phyloP scores from a whole-genome alignment of 2,113 vertebrate species.

The Ictidomys tridecemlineatus region DNA sequence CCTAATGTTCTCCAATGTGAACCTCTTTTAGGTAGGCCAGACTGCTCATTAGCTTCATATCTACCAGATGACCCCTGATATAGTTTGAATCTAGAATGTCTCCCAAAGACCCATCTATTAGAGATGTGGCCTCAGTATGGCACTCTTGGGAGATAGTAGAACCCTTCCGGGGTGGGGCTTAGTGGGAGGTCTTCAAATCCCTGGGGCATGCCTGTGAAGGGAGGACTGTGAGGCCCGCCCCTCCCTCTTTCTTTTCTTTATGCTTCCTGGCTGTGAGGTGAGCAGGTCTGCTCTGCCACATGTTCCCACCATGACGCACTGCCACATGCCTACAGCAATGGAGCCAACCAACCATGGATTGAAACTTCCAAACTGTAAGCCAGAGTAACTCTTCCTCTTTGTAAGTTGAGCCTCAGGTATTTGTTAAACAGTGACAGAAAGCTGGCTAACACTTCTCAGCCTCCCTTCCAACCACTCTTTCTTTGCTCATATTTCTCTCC shows the following conservation, averaged over 20 bases:
- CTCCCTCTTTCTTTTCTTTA: accelerated
- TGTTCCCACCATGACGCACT: background rate
- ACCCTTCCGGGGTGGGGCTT: background rate
- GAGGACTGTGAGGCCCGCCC: no score
- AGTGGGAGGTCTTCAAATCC: background rate
- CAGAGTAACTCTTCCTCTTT: background rate
- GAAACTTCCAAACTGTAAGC: background rate
- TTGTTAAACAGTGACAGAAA: background rate
- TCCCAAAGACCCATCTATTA: background rate
- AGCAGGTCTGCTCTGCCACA: background rate
- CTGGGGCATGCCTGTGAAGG: background rate
- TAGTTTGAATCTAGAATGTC: background rate
- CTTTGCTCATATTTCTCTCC: background rate
- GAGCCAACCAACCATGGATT: background rate
- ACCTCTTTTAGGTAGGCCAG: background rate
- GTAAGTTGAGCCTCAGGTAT: background rate
- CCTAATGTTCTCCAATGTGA: background rate
- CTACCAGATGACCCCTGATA: background rate
- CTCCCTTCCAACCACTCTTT: background rate
- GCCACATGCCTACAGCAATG: background rate
- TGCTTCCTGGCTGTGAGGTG: no score
- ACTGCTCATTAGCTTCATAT: background rate
- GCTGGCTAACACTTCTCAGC: background rate
- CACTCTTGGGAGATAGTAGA: no score
- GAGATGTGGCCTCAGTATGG: background rate